Evolutionary conservation across 2,113 vertebrate genomes (phyloP).

Genomic region (Sturnus vulgaris): DNA sequence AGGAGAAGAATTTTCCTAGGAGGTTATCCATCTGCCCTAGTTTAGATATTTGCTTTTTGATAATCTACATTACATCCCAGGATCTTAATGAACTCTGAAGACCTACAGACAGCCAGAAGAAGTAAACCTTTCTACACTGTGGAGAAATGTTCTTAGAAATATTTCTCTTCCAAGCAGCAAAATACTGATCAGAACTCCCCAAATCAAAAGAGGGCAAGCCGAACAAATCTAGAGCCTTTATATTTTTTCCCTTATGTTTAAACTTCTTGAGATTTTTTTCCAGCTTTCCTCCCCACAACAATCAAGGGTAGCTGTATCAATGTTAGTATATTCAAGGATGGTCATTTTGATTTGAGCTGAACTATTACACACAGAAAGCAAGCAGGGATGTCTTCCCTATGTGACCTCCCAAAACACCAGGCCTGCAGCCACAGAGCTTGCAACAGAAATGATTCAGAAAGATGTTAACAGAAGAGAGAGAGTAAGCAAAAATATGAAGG

Average conservation of each 20-base stretch:
- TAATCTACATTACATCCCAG: not conserved
- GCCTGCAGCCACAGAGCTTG: not conserved
- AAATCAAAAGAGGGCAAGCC: not conserved
- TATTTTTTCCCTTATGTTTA: not conserved
- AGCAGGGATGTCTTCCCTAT: not conserved
- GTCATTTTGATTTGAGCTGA: not conserved
- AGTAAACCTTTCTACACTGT: not conserved
- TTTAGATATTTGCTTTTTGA: not conserved
- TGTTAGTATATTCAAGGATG: not conserved
- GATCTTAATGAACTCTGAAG: not conserved
- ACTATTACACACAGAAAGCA: not conserved
- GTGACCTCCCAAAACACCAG: not conserved
- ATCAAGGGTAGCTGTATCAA: not conserved
- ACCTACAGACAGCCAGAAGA: not conserved
- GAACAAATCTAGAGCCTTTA: not conserved
- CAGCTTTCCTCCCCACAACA: not conserved
- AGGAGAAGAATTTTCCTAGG: not conserved
- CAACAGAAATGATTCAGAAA: not conserved
- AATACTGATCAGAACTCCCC: not conserved
- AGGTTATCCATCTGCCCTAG: not conserved
- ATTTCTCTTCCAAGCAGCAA: not conserved
- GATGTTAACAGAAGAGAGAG: not conserved
- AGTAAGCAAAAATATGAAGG: not conserved
- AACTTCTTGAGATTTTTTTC: not conserved
- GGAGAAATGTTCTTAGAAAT: not conserved